These are phyloP conservation scores for Cheilosia grossa DNA, from an alignment of 2,888 invertebrate genomes.

Conservation along the genomic window DNA sequence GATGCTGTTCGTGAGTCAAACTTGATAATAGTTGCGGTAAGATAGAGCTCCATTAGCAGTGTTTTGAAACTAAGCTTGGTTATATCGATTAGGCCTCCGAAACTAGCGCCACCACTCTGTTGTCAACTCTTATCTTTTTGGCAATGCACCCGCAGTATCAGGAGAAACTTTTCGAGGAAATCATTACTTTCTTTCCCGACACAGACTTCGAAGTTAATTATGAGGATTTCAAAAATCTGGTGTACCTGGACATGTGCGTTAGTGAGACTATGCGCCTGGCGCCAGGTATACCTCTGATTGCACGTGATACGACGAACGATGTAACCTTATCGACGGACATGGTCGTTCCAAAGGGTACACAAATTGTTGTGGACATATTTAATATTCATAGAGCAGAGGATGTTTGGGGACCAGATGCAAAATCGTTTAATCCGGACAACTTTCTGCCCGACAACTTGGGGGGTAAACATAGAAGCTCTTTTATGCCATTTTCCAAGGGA, in stretches of 20 bases:
- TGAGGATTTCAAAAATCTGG: conserved; percentile 50
- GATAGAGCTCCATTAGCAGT: not conserved
- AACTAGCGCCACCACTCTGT: conserved; percentile 76
- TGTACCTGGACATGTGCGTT: conserved; percentile 76
- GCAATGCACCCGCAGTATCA: conserved; percentile 76
- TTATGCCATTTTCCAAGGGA: conserved; percentile 78
- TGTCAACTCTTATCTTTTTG: conserved; percentile 77
- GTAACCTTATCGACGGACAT: conserved; percentile 61
- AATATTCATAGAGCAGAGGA: conserved; percentile 76
- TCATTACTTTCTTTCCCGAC: conserved; percentile 61
- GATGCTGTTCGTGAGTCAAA: conserved; percentile 73
- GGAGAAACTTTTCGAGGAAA: conserved; percentile 76
- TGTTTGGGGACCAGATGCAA: conserved; percentile 77
- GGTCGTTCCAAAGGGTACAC: conserved; percentile 70
- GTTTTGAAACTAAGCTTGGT: not conserved
- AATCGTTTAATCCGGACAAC: conserved; percentile 76
- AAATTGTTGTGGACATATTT: conserved; percentile 78
- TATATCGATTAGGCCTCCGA: conserved; percentile 73
- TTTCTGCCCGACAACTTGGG: conserved; percentile 75
- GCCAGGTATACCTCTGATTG: conserved; percentile 76
- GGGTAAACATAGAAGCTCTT: conserved; percentile 76
- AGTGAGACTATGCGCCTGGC: conserved; percentile 76
- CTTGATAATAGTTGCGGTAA: conserved; percentile 73
- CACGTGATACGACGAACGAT: conserved; percentile 65
- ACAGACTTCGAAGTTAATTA: not conserved